A percentile compares a stretch with the other conserved stretches of the same genome.
Evolutionary conservation across 2,888 invertebrate species (phyloP).

Genomic region (Dolichomitus sp.): DNA sequence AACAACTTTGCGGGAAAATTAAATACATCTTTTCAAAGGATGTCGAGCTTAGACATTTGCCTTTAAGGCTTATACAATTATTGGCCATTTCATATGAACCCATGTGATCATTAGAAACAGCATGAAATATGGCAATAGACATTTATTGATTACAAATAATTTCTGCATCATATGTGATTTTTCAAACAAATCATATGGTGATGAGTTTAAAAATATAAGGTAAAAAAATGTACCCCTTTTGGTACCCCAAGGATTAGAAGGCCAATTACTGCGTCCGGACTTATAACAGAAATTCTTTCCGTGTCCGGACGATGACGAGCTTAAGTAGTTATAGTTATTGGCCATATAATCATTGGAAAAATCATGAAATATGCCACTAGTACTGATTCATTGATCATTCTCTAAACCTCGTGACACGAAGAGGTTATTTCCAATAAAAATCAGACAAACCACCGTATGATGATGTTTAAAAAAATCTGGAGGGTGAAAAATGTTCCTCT

Average conservation of each 20-base stretch:
- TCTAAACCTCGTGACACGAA: background rate
- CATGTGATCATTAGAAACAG: too few species aligned
- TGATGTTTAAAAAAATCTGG: too few species aligned
- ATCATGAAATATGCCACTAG: background rate
- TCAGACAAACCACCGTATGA: too few species aligned
- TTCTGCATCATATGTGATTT: too few species aligned
- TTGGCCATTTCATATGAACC: too few species aligned
- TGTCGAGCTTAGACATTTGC: background rate
- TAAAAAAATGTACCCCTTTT: background rate
- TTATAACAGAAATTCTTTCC: background rate
- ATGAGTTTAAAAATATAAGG: too few species aligned
- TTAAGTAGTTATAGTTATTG: background rate
- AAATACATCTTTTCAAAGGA: conserved; percentile 29
- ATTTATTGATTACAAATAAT: too few species aligned
- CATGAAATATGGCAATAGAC: too few species aligned
- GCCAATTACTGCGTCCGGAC: background rate
- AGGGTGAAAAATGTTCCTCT: background rate
- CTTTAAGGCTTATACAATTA: too few species aligned
- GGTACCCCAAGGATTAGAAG: background rate
- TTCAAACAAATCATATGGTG: background rate
- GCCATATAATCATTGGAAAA: background rate
- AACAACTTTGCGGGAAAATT: conserved; percentile 31
- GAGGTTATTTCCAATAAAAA: too few species aligned
- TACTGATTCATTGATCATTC: background rate
- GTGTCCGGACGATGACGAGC: background rate